Conservation (phyloP, 2,888 invertebrate genomes). For the Hirudinaria manillensis region DNA sequence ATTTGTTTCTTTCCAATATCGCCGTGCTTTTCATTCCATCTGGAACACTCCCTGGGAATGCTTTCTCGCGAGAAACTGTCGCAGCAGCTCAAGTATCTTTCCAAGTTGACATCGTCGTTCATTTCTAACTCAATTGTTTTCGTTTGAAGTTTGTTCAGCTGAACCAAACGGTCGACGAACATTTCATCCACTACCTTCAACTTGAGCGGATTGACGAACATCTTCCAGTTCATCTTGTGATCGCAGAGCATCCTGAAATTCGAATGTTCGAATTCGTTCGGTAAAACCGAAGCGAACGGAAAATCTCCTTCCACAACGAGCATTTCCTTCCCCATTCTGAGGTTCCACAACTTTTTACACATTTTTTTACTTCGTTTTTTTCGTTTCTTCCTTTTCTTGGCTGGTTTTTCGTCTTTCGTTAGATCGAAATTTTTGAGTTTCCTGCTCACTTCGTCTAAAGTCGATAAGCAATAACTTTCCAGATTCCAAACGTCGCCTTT, state of each 20-base stretch:
- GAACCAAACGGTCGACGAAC: slow-evolving; percentile 5
- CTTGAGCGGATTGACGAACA: slow-evolving; percentile 3
- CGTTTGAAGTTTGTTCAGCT: slow-evolving; percentile 4
- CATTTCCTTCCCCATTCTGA: too few relatives aligned
- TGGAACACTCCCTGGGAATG: not conserved
- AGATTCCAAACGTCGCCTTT: too few relatives aligned
- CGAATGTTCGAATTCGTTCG: slow-evolving; percentile 2
- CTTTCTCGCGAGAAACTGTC: not conserved
- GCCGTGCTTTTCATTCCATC: not conserved
- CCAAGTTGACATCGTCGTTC: not conserved
- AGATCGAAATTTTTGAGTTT: too few relatives aligned
- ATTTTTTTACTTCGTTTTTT: slow-evolving; percentile 4
- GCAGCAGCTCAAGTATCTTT: not conserved
- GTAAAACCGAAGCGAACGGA: not conserved
- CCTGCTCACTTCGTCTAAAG: too few relatives aligned
- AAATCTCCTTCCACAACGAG: not conserved
- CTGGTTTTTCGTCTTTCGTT: not conserved
- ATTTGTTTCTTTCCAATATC: not conserved
- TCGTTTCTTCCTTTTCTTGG: slow-evolving; percentile 6
- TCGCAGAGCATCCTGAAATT: slow-evolving; percentile 1
- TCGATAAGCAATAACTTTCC: too few relatives aligned
- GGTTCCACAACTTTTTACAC: too few relatives aligned
- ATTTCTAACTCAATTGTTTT: slow-evolving; percentile 1
- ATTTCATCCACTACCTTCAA: not conserved
- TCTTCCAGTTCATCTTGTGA: not conserved